Base-by-base conservation (phyloP, 2,888 invertebrate species). In the Coenonympha glycerion region DNA sequence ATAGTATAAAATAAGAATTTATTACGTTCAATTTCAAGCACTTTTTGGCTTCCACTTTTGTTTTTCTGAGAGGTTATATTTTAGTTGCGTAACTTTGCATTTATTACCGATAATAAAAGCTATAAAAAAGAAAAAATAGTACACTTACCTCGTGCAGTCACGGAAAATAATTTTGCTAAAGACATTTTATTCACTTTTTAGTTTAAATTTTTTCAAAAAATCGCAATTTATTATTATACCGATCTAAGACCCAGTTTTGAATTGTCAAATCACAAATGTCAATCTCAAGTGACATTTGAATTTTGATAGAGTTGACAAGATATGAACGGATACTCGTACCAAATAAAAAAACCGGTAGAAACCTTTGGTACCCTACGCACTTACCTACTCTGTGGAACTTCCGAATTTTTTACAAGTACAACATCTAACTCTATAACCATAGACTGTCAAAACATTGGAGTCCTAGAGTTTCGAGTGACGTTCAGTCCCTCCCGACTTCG, bases 81-180 rank as follows among this genome's bases (percentile, higher is more conserved):
- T 48, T 52, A 69, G 74, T 84, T 83, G 82, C 84, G 82, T 84
- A 84, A 84, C 64, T 48, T 65, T 16, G 41, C 28, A 3, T 16
- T 30, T 21, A 33, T 31, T n/a, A 9, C 13, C n/a, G n/a, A n/a
- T 9, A 15, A 5, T 15, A 36, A 5, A 13, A 22, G 22, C 3
- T 2, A 19, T 0, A 22, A 13, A 22, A 6, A 8, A 6, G 1
- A 26, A 9, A 40, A 16, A 31, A 15, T 15, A 11, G 2, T 16
- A 16, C 6, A 33, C 51, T 69, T 81, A 87, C 87, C 87, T 78
- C 82, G 66, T 59, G 80, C 74, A 26, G 85, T 73, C 42, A 88
- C 58, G 24, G 89, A 88, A 79, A 88, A 89, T 75, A 89, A 67
- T 78, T 89, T 89, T 33, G 80, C 76, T 58, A 88, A 64, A 15